phyloP scores from a whole-genome alignment of 2,888 invertebrate genomes.

The Drosophila nr. perissopoda region DNA sequence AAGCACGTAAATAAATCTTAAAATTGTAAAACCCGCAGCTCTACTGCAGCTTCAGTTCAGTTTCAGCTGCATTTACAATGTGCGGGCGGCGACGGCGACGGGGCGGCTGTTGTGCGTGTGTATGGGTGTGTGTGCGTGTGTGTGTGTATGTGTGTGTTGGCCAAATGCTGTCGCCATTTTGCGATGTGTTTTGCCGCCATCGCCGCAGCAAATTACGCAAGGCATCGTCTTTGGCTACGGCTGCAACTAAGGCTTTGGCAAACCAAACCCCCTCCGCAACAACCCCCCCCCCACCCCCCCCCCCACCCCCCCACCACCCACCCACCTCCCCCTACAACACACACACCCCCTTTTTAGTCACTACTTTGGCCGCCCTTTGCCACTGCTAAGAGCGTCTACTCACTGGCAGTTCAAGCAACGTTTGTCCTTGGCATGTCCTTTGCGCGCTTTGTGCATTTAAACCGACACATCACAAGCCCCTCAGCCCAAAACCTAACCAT shows the following conservation, averaged over 20 bases:
- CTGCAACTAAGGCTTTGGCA: slow-evolving; percentile 44
- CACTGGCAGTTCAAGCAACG: slow-evolving; percentile 74
- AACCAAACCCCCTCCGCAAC: background rate
- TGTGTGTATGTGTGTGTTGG: slow-evolving; percentile 25
- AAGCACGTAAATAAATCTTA: slow-evolving; percentile 81
- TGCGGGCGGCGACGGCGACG: background rate
- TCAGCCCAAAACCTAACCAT: background rate
- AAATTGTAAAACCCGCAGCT: slow-evolving; percentile 80
- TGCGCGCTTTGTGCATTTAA: slow-evolving; percentile 80
- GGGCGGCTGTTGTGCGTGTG: background rate
- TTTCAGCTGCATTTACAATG: slow-evolving; percentile 41
- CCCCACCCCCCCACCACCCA: too few relatives aligned
- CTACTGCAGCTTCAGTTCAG: slow-evolving; percentile 42
- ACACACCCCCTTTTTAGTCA: slow-evolving; percentile 13
- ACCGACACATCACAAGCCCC: slow-evolving; percentile 49
- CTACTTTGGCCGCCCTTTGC: background rate
- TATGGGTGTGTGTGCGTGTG: background rate
- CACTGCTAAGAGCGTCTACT: slow-evolving; percentile 13
- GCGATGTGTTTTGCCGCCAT: slow-evolving; percentile 81
- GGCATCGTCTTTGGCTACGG: slow-evolving; percentile 46
- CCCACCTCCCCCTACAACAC: background rate
- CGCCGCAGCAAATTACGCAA: slow-evolving; percentile 80
- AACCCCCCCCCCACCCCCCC: background rate
- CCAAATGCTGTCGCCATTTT: slow-evolving; percentile 77
- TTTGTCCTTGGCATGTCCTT: slow-evolving; percentile 81